Evolutionary conservation across 2,797 vertebrate genomes (phyloP), one percentile per base, ranked within the genome.

Genomic region (Pipistrellus pygmaeus): DNA sequence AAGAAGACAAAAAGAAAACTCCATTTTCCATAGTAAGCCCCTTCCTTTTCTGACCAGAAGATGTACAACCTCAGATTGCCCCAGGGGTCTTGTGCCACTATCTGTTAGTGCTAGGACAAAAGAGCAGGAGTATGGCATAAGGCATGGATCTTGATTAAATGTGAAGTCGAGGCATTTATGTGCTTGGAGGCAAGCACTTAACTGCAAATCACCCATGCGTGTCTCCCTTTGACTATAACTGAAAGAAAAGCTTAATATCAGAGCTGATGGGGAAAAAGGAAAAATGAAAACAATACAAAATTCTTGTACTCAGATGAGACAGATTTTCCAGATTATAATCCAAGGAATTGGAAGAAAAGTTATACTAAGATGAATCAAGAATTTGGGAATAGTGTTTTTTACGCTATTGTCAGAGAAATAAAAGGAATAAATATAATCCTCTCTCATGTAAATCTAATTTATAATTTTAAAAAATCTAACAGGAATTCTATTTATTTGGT

Each of bases 131-230:
- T 72, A 51, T 85, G 88, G 83, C 92, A 69, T 25, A n/a, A 76
- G 83, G 80, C 30, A 83, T 55, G 53, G 81, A 94, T 93, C 82
- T 83, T n/a, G 69, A 90, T 87, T 85, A 94, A 80, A 92, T 64
- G 53, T 62, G 66, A 92, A 53, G 64, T 78, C 6, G 23, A 60
- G 64, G 62, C 75, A 80, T 93, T 53, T 14, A 23, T 55, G n/a
- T 41, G n/a, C 32, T 44, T 77, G 85, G 81, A 96, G 75, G 78
- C 18, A 0, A 91, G 53, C 23, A 78, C 57, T 83, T 93, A 93
- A 92, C 60, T 91, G 62, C 44, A 90, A 71, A 80, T 75, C 68
- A 95, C 12, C 55, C 93, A 85, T 18, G 76, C 66, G 46, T 12
- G 44, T 73, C 73, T 95, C 84, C 73, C 72, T 81, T 87, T 93